These are phyloP conservation scores for Pseudorasbora parva DNA, from an alignment of 2,113 vertebrate species.

Conservation along the genomic window DNA sequence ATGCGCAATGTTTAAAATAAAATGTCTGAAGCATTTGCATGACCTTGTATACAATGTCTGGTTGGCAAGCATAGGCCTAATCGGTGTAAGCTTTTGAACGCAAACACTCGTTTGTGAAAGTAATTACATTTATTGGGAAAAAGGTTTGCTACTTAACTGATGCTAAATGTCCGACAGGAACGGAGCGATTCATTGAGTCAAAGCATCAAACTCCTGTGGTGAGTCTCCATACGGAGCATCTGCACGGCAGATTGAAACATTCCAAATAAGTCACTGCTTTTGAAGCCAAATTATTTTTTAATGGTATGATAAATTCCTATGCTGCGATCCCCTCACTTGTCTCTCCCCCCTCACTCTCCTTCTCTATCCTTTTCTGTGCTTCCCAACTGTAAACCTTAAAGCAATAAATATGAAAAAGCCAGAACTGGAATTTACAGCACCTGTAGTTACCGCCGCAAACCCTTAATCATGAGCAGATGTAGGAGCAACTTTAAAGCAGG, in stretches of 20 bases:
- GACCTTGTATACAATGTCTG: not conserved
- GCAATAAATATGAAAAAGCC: conserved; percentile 76
- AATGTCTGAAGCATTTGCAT: not conserved
- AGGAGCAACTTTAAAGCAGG: conserved; percentile 53
- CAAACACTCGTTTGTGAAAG: not conserved
- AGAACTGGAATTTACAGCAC: conserved; percentile 78
- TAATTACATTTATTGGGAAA: not conserved
- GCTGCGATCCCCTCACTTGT: conserved; percentile 24
- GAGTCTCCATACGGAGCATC: conserved; percentile 44
- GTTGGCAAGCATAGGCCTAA: not conserved
- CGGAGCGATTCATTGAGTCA: conserved; percentile 17
- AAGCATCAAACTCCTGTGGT: conserved; percentile 7
- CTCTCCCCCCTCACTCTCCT: not conserved
- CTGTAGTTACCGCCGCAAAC: conserved; percentile 70
- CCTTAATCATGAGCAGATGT: conserved; percentile 77
- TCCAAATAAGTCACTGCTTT: conserved; percentile 50
- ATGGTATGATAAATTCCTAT: conserved; percentile 68
- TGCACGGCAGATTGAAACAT: conserved; percentile 61
- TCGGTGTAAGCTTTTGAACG: too few relatives aligned
- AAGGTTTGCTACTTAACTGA: conserved; percentile 11
- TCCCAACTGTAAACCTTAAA: conserved; percentile 68
- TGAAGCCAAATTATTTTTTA: conserved; percentile 68
- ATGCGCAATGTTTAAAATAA: not conserved
- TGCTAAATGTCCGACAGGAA: conserved; percentile 12
- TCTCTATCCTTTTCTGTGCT: conserved; percentile 32